Evolutionary conservation across 2,888 invertebrate genomes (phyloP).

Genomic region (Thera obeliscata): DNA sequence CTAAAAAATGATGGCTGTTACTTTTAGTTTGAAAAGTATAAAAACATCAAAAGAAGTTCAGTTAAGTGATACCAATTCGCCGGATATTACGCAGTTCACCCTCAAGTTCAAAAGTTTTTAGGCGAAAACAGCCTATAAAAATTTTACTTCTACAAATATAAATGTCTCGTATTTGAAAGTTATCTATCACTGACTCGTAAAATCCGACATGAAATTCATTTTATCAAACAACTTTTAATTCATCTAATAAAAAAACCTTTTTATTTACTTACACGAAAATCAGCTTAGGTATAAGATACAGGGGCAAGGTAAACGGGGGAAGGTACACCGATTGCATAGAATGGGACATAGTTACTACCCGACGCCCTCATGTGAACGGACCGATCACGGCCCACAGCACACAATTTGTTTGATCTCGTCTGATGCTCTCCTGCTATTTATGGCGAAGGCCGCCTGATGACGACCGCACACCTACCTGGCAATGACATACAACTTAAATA

Average conservation of each 20-base stretch:
- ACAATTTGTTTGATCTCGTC: conserved; percentile 82
- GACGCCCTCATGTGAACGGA: conserved; percentile 75
- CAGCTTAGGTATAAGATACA: conserved; percentile 25
- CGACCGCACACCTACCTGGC: conserved; percentile 51
- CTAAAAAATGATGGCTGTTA: background rate
- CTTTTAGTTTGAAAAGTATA: background rate
- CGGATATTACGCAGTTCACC: conserved; percentile 1
- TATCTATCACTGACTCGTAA: conserved; percentile 18
- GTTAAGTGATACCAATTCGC: background rate
- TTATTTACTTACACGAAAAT: conserved; percentile 33
- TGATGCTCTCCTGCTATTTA: conserved; percentile 76
- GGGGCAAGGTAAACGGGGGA: conserved; percentile 18
- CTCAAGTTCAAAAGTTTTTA: conserved; percentile 2
- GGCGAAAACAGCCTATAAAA: background rate
- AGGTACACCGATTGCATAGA: conserved; percentile 17
- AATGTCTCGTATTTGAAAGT: background rate
- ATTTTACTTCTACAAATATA: conserved; percentile 2
- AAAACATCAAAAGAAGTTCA: background rate
- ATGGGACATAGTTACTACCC: conserved; percentile 36
- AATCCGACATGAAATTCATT: conserved; percentile 24
- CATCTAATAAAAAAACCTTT: conserved; percentile 1
- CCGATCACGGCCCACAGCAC: conserved; percentile 76
- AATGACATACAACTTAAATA: conserved; percentile 49
- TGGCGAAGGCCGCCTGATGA: conserved; percentile 73
- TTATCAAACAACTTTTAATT: conserved; percentile 6